Evolutionary conservation across 2,113 vertebrate genomes (phyloP), one percentile per base, ranked within the genome.

Genomic region (Rhodinocichla rosea): DNA sequence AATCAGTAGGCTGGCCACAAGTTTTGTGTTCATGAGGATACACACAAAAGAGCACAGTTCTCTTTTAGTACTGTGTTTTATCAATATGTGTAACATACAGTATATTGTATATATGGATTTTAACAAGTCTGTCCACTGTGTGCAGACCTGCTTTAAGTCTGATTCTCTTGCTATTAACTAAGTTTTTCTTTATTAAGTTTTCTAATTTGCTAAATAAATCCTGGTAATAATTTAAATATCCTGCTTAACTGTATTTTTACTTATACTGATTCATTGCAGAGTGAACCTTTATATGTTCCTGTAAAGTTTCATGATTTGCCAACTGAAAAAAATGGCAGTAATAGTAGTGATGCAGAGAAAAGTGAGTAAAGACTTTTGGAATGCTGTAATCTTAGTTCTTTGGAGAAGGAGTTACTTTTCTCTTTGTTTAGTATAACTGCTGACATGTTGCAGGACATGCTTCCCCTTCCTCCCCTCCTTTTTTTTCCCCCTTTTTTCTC

Each of bases 211-310:
- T 89, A 52, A 44, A 44, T 73, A 62, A 92, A 39, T 92, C 60
- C 17, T 78, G 60, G n/a, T 95, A 81, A 20, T 55, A 49, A 45
- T 83, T 93, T 59, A 81, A 94, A 62, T 95, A 77, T 68, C 67
- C 30, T 70, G 15, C 63, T 82, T 95, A 96, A 94, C 76, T 84
- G 19, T 90, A 28, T 94, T 89, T 92, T 92, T 83, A 52, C 74
- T 94, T 94, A 35, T 82, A 87, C 49, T 75, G 64, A 83, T 98
- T 62, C 68, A 79, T 96, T 98, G 55, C 97, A 99, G 99, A 99
- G 99, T 96, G 99, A 99, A 94, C 99, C 99, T 37, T 98, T 99
- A 7, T 99, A 99, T 84, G 99, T 99, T 95, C 99, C 99, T 68
- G 98, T 99, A 96, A 99, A 99, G 97, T 99, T 99, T 97, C 99